phyloP scores from a whole-genome alignment of 2,113 vertebrate genomes.

The Salvelinus fontinalis region DNA sequence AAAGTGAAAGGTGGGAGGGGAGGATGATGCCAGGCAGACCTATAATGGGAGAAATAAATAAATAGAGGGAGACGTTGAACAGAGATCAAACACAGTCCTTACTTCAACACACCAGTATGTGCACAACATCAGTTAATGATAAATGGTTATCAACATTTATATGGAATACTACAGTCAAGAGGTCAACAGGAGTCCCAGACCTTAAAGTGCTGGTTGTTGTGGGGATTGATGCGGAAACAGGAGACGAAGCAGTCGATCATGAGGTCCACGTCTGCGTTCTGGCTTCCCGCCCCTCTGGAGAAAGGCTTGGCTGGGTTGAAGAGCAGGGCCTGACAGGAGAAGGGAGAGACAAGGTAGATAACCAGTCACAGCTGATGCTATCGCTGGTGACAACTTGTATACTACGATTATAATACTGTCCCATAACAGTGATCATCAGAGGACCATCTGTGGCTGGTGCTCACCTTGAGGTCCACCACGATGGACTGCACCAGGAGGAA shows the following conservation, averaged over 20 bases:
- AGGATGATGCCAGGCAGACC: constrained; percentile 93
- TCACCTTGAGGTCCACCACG: constrained; percentile 95
- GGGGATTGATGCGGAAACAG: constrained; percentile 97
- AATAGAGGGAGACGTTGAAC: constrained; percentile 14
- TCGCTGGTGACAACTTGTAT: neutral
- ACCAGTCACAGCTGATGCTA: no score
- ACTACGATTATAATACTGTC: no score
- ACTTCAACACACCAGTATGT: constrained; percentile 1
- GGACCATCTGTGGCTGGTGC: constrained; percentile 12
- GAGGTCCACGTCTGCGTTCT: constrained; percentile 94
- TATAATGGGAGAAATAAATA: constrained; percentile 40
- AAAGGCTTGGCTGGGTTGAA: constrained; percentile 98
- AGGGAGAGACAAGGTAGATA: neutral
- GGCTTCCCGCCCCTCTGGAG: constrained; percentile 88
- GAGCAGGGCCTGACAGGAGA: constrained; percentile 82
- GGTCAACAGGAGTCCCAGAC: constrained; percentile 53
- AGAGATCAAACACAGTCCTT: constrained; percentile 10
- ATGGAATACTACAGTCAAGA: neutral
- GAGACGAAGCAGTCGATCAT: constrained; percentile 99
- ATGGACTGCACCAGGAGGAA: constrained; percentile 97
- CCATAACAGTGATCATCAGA: no score
- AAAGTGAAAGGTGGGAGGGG: constrained; percentile 95
- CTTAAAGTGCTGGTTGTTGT: constrained; percentile 99
- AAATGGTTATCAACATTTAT: neutral
- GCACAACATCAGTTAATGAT: neutral